Evolutionary conservation across 1,140 invertebrate genomes (phyloP).

Genomic region (Zaprionus capensis): DNA sequence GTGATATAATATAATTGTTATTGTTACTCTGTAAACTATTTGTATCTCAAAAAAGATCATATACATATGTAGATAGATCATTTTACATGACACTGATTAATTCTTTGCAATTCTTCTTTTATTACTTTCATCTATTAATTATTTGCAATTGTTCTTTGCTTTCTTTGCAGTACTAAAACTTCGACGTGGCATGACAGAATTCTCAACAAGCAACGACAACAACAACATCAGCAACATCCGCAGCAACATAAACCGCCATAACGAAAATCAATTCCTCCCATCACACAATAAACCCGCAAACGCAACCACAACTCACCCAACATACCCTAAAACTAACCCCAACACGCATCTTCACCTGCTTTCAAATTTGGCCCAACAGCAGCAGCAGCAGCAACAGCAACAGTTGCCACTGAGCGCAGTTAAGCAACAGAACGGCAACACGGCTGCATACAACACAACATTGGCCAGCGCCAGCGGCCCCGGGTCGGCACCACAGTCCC

Average conservation of each 20-base stretch:
- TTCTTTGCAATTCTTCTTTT: background rate
- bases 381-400: constrained; percentile 55
- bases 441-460: constrained; percentile 53
- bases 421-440: constrained; percentile 71
- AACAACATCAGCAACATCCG: constrained; percentile 74
- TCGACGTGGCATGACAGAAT: constrained; percentile 84
- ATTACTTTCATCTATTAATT: background rate
- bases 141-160: background rate
- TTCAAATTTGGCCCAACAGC: constrained; percentile 59
- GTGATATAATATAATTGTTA: too few species aligned
- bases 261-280: constrained; percentile 72
- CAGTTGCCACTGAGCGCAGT: constrained; percentile 56
- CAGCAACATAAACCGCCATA: constrained; percentile 71
- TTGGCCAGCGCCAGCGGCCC: constrained; percentile 41
- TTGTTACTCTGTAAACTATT: too few species aligned
- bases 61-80: background rate
- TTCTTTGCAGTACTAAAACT: constrained; percentile 75
- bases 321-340: constrained; percentile 37
- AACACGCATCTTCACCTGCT: constrained; percentile 49
- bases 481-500: constrained; percentile 71
- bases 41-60: too few species aligned
- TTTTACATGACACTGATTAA: background rate
- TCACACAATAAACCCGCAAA: constrained; percentile 63
- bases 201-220: constrained; percentile 82
- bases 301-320: constrained; percentile 45